phyloP scores from a whole-genome alignment of 2,797 vertebrate genomes.

The Lemur catta region DNA sequence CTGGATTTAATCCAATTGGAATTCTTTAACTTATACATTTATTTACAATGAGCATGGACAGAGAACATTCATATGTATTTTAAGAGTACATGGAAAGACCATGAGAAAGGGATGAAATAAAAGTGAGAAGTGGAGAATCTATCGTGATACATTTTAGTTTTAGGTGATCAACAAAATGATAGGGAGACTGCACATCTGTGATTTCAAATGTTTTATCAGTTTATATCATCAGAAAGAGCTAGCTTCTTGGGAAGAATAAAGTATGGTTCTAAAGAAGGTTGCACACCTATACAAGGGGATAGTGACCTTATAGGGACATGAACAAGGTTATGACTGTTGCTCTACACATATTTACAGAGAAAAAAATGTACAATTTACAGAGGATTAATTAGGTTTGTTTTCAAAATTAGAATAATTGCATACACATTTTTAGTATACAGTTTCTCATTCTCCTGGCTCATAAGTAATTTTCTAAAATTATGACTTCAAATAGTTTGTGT shows the following conservation, averaged over 20 bases:
- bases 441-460: not conserved
- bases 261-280: not conserved
- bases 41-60: not conserved
- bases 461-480: not conserved
- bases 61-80: not conserved
- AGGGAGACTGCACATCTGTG: not conserved
- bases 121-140: not conserved
- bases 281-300: fast-evolving
- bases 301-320: not conserved
- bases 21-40: not conserved
- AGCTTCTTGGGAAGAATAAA: not conserved
- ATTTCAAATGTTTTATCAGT: not conserved
- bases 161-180: not conserved
- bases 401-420: not conserved
- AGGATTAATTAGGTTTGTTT: not conserved
- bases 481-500: not conserved
- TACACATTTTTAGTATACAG: not conserved
- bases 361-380: not conserved
- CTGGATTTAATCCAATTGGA: not conserved
- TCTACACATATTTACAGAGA: not conserved
- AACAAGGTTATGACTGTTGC: not conserved
- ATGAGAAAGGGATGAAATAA: not conserved
- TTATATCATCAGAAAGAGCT: not conserved
- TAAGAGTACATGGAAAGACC: not conserved
- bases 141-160: not conserved